phyloP scores from a whole-genome alignment of 2,888 invertebrate species.

The Ypsolopha sequella region DNA sequence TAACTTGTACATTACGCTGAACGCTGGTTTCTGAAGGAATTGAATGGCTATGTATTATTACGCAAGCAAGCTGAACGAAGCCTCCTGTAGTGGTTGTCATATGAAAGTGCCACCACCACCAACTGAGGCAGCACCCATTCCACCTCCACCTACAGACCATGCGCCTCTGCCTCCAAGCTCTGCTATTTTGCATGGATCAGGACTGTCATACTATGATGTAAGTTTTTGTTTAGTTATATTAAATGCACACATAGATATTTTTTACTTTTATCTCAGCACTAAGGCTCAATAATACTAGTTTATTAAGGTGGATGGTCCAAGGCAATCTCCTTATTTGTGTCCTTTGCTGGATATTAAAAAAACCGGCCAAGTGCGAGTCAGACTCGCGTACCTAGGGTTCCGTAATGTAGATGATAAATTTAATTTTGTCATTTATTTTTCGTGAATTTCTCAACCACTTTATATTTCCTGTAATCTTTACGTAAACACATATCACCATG shows the following conservation, averaged over 20 bases:
- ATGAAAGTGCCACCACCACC: constrained; percentile 55
- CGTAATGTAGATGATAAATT: no score
- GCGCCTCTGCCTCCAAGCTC: constrained; percentile 45
- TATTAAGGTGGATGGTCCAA: no score
- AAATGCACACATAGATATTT: not conserved
- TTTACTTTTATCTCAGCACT: no score
- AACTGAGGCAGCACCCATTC: constrained; percentile 37
- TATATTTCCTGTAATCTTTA: no score
- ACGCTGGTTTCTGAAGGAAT: constrained; percentile 21
- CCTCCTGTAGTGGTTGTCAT: constrained; percentile 71
- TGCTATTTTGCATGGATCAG: constrained; percentile 44
- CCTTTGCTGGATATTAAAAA: no score
- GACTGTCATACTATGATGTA: constrained; percentile 59
- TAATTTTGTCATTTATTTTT: no score
- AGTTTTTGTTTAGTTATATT: constrained; percentile 16
- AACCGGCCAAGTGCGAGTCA: no score
- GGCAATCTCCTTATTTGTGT: no score
- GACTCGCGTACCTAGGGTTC: no score
- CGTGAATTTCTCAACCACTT: no score
- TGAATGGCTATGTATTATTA: constrained; percentile 79
- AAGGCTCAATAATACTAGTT: no score
- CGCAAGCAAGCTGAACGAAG: constrained; percentile 76
- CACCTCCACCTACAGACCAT: constrained; percentile 43
- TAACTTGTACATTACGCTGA: not conserved
- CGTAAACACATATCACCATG: no score